Evolutionary conservation across 2,797 vertebrate species (phyloP).

Genomic region (Hirundo rustica): DNA sequence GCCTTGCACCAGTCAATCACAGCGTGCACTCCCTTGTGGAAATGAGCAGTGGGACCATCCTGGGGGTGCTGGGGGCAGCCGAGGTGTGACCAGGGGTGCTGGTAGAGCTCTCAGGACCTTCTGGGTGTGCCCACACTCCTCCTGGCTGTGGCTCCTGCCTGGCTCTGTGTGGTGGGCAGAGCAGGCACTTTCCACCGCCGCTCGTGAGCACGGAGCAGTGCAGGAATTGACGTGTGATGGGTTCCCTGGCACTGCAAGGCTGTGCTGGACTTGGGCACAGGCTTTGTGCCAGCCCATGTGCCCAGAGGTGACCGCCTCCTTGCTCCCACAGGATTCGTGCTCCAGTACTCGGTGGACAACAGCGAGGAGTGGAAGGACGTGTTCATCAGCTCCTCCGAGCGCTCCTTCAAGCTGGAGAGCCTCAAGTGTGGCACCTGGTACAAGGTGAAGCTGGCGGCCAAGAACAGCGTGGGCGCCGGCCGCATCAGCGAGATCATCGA

Average conservation of each 20-base stretch:
- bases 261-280: rapidly evolving
- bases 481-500: constrained; percentile 99
- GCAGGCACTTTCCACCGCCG: rapidly evolving
- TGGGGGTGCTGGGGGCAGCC: not conserved
- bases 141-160: rapidly evolving
- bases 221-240: not conserved
- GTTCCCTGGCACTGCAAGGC: not conserved
- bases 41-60: not conserved
- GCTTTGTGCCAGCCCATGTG: not conserved
- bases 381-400: constrained; percentile 93
- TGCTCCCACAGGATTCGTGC: constrained; percentile 87
- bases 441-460: constrained; percentile 97
- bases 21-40: not conserved
- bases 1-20: not conserved
- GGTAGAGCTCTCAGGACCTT: not conserved
- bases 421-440: constrained; percentile 98
- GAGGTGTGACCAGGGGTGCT: not conserved
- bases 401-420: constrained; percentile 94
- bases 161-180: not conserved
- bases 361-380: constrained; percentile 98
- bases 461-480: constrained; percentile 97
- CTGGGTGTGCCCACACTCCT: not conserved
- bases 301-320: constrained; percentile 47
- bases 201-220: rapidly evolving
- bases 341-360: constrained; percentile 98